Evolutionary conservation across 2,797 vertebrate genomes (phyloP).

Genomic region (Channa striata): DNA sequence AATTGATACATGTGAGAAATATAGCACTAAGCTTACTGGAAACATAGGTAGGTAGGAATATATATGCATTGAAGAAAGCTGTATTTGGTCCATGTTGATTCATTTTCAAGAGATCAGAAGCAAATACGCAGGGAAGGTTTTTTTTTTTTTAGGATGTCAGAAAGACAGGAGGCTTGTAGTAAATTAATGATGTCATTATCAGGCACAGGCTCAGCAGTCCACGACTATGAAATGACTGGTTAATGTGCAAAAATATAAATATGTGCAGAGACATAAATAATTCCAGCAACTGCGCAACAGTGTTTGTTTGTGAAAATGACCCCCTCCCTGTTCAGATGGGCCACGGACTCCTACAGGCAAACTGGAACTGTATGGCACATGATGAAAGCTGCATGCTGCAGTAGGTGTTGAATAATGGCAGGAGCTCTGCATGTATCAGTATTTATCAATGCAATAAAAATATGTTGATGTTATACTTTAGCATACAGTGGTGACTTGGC

Average conservation of each 20-base stretch:
- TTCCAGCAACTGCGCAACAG: not conserved
- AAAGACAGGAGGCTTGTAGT: constrained; percentile 11
- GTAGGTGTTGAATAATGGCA: not conserved
- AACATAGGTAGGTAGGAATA: constrained; percentile 7
- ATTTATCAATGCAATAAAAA: constrained; percentile 1
- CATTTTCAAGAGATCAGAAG: constrained; percentile 20
- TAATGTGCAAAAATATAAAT: not conserved
- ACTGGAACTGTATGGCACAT: constrained; percentile 14
- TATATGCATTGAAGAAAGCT: constrained; percentile 2
- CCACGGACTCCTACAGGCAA: not conserved
- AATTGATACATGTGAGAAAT: constrained; percentile 40
- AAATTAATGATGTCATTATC: constrained; percentile 41
- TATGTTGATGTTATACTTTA: not conserved
- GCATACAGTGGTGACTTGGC: not conserved
- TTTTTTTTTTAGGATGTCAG: constrained; percentile 28
- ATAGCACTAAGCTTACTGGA: not conserved
- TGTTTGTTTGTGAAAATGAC: constrained; percentile 9
- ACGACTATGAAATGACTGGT: constrained; percentile 7
- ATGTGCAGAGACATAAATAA: not conserved
- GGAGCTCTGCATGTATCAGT: not conserved
- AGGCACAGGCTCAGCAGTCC: constrained; percentile 16
- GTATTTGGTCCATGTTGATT: constrained; percentile 8
- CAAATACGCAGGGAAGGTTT: not conserved
- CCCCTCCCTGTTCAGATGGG: constrained; percentile 7
- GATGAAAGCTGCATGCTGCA: not conserved